Conservation (phyloP, 2,797 vertebrate species). For the Diplodus sargus region DNA sequence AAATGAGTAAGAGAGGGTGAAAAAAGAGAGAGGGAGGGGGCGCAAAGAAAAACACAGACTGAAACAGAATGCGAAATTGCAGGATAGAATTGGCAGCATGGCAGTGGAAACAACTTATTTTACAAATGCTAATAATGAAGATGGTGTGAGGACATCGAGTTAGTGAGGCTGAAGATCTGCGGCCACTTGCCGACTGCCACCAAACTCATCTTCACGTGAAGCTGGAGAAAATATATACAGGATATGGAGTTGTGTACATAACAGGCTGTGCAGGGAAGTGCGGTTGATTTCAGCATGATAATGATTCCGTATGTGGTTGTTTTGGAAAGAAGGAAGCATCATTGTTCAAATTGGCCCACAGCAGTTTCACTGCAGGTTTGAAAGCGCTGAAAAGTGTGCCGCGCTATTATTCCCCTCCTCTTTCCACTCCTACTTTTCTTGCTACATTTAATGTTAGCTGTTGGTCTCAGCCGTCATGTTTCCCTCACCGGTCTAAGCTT, state of each 20-base stretch:
- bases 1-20: slow-evolving; percentile 79
- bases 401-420: background rate
- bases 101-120: slow-evolving; percentile 73
- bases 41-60: slow-evolving; percentile 74
- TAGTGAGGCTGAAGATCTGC: slow-evolving; percentile 53
- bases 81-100: slow-evolving; percentile 69
- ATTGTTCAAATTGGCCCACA: background rate
- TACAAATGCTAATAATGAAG: slow-evolving; percentile 69
- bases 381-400: slow-evolving; percentile 1
- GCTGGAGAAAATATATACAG: slow-evolving; percentile 55
- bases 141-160: slow-evolving; percentile 57
- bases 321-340: slow-evolving; percentile 8
- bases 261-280: slow-evolving; percentile 27
- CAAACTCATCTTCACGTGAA: slow-evolving; percentile 33
- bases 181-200: slow-evolving; percentile 40
- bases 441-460: background rate
- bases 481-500: slow-evolving; percentile 54
- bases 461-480: slow-evolving; percentile 22
- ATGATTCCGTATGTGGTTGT: slow-evolving; percentile 15
- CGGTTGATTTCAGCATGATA: slow-evolving; percentile 48
- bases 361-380: slow-evolving; percentile 34
- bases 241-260: slow-evolving; percentile 38
- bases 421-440: background rate
- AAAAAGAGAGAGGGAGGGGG: slow-evolving; percentile 42
- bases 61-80: slow-evolving; percentile 85